These are phyloP conservation scores for Chymomyza costata DNA, from an alignment of 1,140 invertebrate species.

Conservation along the genomic window DNA sequence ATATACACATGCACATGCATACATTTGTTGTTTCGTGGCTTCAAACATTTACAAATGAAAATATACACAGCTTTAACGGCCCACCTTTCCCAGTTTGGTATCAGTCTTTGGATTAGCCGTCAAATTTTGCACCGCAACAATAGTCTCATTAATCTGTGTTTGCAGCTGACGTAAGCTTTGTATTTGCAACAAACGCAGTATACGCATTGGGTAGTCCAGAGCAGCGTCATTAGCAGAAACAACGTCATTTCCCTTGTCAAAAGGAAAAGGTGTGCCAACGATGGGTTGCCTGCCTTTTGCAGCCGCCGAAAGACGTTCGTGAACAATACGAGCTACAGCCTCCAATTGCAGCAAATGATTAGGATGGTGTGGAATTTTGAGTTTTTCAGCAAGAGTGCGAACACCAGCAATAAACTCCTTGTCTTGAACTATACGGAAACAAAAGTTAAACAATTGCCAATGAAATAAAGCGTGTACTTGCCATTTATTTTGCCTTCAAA, in stretches of 20 bases:
- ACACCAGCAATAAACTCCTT: constrained; percentile 90
- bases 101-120: constrained; percentile 99
- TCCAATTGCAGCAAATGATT: constrained; percentile 87
- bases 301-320: constrained; percentile 81
- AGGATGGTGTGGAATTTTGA: constrained; percentile 88
- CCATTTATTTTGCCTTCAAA: constrained; percentile 73
- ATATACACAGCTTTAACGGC: constrained; percentile 72
- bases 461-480: constrained; percentile 79
- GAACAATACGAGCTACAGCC: constrained; percentile 83
- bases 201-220: constrained; percentile 86
- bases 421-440: constrained; percentile 83
- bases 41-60: neutral
- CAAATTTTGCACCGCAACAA: constrained; percentile 92
- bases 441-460: neutral
- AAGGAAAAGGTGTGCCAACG: constrained; percentile 82
- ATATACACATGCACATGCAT: constrained; percentile 10
- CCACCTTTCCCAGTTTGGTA: constrained; percentile 94
- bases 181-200: constrained; percentile 92
- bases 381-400: constrained; percentile 83
- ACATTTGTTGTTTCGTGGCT: neutral
- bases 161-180: constrained; percentile 93
- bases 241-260: constrained; percentile 76
- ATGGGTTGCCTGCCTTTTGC: constrained; percentile 81
- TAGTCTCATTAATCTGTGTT: constrained; percentile 94
- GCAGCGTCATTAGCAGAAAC: constrained; percentile 79